Base-by-base conservation (phyloP, 2,888 invertebrate genomes). In the Hipparchia semele region DNA sequence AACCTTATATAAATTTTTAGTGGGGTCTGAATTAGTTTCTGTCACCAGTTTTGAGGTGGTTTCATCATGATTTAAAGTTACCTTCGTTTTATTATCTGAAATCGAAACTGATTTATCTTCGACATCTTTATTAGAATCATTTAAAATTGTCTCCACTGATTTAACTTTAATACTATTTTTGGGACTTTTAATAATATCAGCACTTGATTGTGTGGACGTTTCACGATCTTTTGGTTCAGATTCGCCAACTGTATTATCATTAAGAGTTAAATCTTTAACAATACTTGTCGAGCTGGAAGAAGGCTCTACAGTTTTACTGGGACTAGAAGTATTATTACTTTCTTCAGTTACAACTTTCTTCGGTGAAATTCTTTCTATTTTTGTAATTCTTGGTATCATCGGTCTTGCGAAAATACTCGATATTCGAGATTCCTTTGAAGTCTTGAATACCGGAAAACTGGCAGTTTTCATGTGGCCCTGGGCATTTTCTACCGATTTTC, bases 291-390 rank as follows among this genome's bases (percentile, higher is more conserved):
- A 66, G 54, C 77, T 77, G 6, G 71, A 53, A 49, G 49, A 53
- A 56, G 46, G 8, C 74, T 81, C 79, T 23, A 75, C 54, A 71
- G 86, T 84, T 98, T 74, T 98, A 96, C 89, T 98, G 97, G 90
- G 97, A 98, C 79, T 97, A 96, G 82, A 84, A 46, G 75, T 64
- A 23, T 87, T 86, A 72, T 87, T 86, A 70, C 72, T 61, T 46
- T 71, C 51, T 73, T 76, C 76, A 53, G 66, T 73, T 54, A 73
- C 65, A 39, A 90, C 91, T 82, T 91, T 91, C 79, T 86, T 90
- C 8, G 91, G 92, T n/a, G 92, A 90, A 53, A 77, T 78, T 83
- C 90, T 92, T 45, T 92, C 93, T 54, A 78, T 76, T 78, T 79
- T 88, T 2, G 82, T 77, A 54, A 80, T 78, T 84, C 89, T 92